phyloP scores from a whole-genome alignment of 2,113 vertebrate genomes.

The Xiphophorus couchianus region DNA sequence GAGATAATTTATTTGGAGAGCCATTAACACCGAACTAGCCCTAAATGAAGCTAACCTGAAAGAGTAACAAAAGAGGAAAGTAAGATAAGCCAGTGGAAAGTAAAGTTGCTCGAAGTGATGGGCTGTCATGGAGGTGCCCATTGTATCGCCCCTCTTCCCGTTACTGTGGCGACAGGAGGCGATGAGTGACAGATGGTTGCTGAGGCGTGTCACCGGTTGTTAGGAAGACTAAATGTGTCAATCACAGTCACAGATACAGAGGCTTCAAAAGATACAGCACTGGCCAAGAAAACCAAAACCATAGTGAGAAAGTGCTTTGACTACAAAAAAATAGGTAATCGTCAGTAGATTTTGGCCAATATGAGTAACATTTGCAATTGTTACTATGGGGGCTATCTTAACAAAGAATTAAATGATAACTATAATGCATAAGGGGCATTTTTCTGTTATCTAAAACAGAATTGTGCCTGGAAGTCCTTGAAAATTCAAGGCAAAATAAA shows the following conservation, averaged over 20 bases:
- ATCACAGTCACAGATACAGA: slow-evolving; percentile 58
- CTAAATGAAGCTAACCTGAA: background rate
- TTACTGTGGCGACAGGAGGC: slow-evolving; percentile 60
- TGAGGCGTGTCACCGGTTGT: slow-evolving; percentile 62
- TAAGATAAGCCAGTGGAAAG: slow-evolving; percentile 21
- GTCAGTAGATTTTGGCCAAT: background rate
- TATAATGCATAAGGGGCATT: background rate
- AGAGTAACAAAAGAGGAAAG: slow-evolving; percentile 1
- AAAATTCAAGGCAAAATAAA: background rate
- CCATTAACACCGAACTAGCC: background rate
- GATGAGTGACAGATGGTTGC: slow-evolving; percentile 68
- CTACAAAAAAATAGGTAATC: too few relatives aligned
- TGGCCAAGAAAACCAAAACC: slow-evolving; percentile 19
- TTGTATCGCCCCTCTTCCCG: slow-evolving; percentile 47
- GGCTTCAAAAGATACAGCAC: slow-evolving; percentile 53
- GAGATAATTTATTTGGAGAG: slow-evolving; percentile 1
- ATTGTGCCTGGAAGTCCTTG: background rate
- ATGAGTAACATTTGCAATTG: background rate
- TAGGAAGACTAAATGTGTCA: slow-evolving; percentile 64
- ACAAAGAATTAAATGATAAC: background rate
- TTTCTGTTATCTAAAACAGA: too few relatives aligned
- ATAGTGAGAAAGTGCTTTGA: background rate
- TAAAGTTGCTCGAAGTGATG: slow-evolving; percentile 57
- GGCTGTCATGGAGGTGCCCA: slow-evolving; percentile 60
- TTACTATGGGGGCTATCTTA: too few relatives aligned